phyloP scores from a whole-genome alignment of 2,888 invertebrate species.

The Epicampocera succincta region DNA sequence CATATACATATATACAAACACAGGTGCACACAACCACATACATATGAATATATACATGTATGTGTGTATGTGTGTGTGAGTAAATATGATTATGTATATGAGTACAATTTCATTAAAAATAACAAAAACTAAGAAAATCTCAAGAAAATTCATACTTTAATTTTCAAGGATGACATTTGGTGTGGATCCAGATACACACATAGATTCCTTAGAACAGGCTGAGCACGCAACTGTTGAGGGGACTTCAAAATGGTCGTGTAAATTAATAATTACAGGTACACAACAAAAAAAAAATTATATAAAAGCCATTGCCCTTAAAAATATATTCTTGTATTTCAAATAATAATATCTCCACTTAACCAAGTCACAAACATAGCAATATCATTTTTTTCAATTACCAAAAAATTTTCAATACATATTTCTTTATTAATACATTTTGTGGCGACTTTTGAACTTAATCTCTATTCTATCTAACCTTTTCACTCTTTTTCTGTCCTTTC shows the following conservation, averaged over 20 bases:
- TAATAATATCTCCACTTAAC: slow-evolving; percentile 32
- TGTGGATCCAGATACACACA: slow-evolving; percentile 98
- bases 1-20: too few species aligned
- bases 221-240: slow-evolving; percentile 99
- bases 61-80: neutral
- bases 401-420: slow-evolving; percentile 8
- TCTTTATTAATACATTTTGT: slow-evolving; percentile 17
- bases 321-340: slow-evolving; percentile 20
- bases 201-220: slow-evolving; percentile 98
- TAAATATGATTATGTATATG: too few species aligned
- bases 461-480: slow-evolving; percentile 43
- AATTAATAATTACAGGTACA: slow-evolving; percentile 99
- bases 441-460: slow-evolving; percentile 23
- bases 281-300: slow-evolving; percentile 23
- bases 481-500: slow-evolving; percentile 30
- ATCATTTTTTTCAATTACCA: slow-evolving; percentile 34
- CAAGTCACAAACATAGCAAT: slow-evolving; percentile 45
- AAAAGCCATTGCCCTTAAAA: slow-evolving; percentile 43
- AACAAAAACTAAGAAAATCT: slow-evolving; percentile 1
- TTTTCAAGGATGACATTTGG: slow-evolving; percentile 95
- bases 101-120: neutral
- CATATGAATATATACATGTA: slow-evolving; percentile 1
- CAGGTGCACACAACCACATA: too few species aligned
- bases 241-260: slow-evolving; percentile 99
- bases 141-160: slow-evolving; percentile 57